Conservation (phyloP, 64 coral and sea anemone species). For the Actinia tenebrosa region DNA sequence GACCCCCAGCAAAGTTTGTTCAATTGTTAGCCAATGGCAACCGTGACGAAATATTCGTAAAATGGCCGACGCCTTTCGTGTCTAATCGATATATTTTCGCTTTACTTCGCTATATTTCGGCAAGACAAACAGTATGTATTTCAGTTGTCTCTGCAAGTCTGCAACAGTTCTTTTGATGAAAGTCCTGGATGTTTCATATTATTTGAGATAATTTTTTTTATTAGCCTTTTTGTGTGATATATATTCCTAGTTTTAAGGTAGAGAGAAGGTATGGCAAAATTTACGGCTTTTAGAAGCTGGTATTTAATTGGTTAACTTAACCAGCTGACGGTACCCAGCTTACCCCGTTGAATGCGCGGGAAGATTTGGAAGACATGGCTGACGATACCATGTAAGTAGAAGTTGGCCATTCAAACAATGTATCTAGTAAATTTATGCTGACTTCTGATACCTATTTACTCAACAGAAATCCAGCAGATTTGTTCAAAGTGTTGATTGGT, state of each 20-base stretch:
- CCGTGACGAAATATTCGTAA: slow-evolving; percentile 87
- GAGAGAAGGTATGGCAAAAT: neutral
- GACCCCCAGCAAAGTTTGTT: slow-evolving; percentile 98
- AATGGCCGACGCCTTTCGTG: slow-evolving; percentile 44
- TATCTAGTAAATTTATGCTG: neutral
- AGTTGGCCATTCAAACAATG: neutral
- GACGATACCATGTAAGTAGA: slow-evolving; percentile 5
- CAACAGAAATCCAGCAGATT: neutral
- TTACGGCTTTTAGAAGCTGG: neutral
- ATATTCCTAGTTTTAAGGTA: neutral
- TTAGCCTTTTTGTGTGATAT: neutral
- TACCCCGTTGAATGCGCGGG: neutral
- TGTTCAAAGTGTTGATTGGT: slow-evolving; percentile 20
- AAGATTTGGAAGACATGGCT: slow-evolving; percentile 2
- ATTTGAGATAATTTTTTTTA: too few species aligned
- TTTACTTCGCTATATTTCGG: neutral
- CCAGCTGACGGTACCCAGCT: neutral
- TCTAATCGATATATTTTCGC: neutral
- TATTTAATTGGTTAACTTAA: neutral
- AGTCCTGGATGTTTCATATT: too few species aligned
- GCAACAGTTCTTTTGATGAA: too few species aligned
- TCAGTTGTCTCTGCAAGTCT: too few species aligned
- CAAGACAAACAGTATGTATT: neutral
- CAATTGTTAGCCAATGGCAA: slow-evolving; percentile 98
- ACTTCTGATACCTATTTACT: neutral